Conservation (phyloP, 2,113 vertebrate genomes). For the Tenebrosternarchus preto region DNA sequence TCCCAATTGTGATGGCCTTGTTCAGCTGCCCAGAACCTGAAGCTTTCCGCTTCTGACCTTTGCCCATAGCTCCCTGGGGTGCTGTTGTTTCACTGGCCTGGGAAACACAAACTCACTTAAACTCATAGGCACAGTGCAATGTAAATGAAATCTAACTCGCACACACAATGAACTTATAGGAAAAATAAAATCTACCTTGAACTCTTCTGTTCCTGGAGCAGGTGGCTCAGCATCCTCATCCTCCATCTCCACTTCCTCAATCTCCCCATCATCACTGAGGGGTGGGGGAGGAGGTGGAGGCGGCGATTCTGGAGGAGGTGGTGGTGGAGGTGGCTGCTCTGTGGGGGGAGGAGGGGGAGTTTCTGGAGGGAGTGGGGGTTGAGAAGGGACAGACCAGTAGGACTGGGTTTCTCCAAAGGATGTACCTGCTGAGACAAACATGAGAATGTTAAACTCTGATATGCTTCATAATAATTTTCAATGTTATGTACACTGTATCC, state of each 20-base stretch:
- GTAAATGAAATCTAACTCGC: background rate
- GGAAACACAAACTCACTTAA: background rate
- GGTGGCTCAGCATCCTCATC: constrained; percentile 92
- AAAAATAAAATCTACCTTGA: constrained; percentile 34
- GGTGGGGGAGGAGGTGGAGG: constrained; percentile 80
- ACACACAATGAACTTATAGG: background rate
- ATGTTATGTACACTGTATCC: background rate
- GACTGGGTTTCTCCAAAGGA: constrained; percentile 68
- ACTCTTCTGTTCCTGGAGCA: constrained; percentile 89
- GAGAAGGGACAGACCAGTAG: constrained; percentile 75
- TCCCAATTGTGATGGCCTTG: constrained; percentile 88
- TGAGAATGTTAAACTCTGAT: background rate
- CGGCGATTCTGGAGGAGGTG: constrained; percentile 77
- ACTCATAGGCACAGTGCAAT: background rate
- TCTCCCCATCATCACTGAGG: constrained; percentile 86
- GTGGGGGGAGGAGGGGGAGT: constrained; percentile 86
- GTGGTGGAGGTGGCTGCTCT: constrained; percentile 77
- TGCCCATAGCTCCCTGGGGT: constrained; percentile 64
- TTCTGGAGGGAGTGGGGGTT: constrained; percentile 75
- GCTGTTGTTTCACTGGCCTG: constrained; percentile 63
- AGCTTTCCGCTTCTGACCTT: constrained; percentile 85
- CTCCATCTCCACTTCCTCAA: constrained; percentile 98
- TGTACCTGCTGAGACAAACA: constrained; percentile 42
- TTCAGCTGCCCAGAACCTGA: constrained; percentile 72
- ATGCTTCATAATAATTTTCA: background rate